phyloP scores from a whole-genome alignment of 2,113 vertebrate genomes.

The Leptocoma aspasia region DNA sequence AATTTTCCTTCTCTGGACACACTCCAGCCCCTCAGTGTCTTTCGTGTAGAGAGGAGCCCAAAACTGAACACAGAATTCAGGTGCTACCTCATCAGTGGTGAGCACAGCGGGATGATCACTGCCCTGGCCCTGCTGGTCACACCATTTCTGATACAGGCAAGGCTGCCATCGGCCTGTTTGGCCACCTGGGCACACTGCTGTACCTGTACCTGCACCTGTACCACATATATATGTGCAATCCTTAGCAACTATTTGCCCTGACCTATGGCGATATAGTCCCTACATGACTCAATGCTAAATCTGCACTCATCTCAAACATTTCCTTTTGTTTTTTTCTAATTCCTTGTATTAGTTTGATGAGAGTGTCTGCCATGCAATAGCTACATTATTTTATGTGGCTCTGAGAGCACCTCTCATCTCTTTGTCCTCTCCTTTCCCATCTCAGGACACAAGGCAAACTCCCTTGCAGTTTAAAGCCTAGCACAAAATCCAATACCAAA shows the following conservation, averaged over 20 bases:
- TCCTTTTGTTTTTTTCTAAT: neutral
- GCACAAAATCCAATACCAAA: neutral
- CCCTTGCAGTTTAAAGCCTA: neutral
- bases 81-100: neutral
- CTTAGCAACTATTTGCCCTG: neutral
- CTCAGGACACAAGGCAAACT: neutral
- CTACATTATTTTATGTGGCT: rapidly evolving
- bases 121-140: neutral
- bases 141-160: neutral
- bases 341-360: neutral
- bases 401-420: neutral
- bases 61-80: neutral
- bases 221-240: neutral
- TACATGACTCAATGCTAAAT: neutral
- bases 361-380: neutral
- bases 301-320: neutral
- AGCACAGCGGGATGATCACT: neutral
- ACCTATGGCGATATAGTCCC: neutral
- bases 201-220: neutral
- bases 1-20: neutral
- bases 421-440: neutral
- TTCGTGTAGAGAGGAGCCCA: neutral
- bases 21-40: neutral
- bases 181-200: neutral
- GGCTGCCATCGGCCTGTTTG: neutral